A percentile compares a stretch with the other conserved stretches of the same genome.
These are phyloP conservation scores for Hypsopygia costalis DNA, from an alignment of 2,888 invertebrate genomes.

Conservation along the genomic window DNA sequence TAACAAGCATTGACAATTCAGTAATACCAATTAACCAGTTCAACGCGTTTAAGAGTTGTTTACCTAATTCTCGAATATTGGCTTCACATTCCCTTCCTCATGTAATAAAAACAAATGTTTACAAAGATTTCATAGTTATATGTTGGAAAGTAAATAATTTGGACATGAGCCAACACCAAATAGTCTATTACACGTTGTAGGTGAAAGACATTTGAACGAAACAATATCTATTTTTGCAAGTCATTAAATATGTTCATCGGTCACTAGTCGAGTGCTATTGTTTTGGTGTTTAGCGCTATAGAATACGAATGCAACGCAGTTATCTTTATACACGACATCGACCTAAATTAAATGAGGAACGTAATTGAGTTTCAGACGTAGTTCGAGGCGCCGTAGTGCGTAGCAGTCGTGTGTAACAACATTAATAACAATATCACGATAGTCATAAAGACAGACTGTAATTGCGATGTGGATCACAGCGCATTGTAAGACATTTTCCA, in stretches of 20 bases:
- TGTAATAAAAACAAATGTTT: slow-evolving; percentile 46
- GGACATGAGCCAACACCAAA: slow-evolving; percentile 60
- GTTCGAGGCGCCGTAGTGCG: no score
- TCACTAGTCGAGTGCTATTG: no score
- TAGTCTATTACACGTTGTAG: slow-evolving; percentile 53
- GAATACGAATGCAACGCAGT: slow-evolving; percentile 1
- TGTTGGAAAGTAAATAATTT: slow-evolving; percentile 54
- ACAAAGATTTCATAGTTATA: slow-evolving; percentile 28
- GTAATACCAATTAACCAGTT: slow-evolving; percentile 2
- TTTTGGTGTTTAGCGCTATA: slow-evolving; percentile 13
- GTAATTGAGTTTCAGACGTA: no score
- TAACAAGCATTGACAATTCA: not conserved
- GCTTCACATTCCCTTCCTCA: slow-evolving; percentile 12
- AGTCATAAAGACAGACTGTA: no score
- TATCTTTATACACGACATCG: not conserved
- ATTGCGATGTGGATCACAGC: no score
- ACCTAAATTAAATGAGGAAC: not conserved
- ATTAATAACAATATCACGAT: slow-evolving; percentile 4
- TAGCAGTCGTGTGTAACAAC: not conserved
- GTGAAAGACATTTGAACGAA: slow-evolving; percentile 65
- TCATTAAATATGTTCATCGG: no score
- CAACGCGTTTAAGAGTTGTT: slow-evolving; percentile 3
- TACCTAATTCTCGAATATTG: slow-evolving; percentile 13
- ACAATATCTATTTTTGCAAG: slow-evolving; percentile 57
- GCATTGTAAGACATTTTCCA: no score